These are phyloP conservation scores for Phallusia fumigata DNA, from an alignment of 23 tunicate genomes.

Conservation along the genomic window DNA sequence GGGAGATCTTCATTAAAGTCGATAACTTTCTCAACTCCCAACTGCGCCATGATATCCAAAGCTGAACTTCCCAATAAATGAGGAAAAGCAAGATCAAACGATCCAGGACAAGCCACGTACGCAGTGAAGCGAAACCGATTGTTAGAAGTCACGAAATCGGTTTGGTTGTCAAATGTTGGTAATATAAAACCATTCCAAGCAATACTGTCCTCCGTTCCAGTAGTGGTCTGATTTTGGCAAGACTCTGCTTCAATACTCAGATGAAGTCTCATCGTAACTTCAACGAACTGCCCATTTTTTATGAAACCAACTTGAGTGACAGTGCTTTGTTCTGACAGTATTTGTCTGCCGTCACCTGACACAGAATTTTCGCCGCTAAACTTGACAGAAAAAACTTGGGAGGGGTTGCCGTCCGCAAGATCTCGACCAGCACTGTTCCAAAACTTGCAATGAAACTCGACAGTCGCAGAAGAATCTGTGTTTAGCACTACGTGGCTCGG, in stretches of 20 bases:
- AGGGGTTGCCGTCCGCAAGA: not conserved
- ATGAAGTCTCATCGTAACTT: not conserved
- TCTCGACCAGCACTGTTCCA: constrained; percentile 1
- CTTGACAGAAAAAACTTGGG: not conserved
- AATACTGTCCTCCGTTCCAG: not conserved
- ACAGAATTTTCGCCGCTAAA: not conserved
- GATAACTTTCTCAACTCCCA: not conserved
- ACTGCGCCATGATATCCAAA: not conserved
- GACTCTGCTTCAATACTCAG: not conserved
- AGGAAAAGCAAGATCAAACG: not conserved
- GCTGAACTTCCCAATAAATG: not conserved
- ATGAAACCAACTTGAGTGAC: not conserved
- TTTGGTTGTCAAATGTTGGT: not conserved
- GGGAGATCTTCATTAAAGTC: not conserved
- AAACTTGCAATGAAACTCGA: not conserved
- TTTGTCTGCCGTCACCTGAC: not conserved
- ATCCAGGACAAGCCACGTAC: not conserved
- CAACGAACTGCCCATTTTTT: not conserved
- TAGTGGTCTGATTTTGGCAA: not conserved
- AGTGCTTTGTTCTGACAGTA: not conserved
- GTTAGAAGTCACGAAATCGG: not conserved
- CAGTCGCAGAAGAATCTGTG: not conserved
- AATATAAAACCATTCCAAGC: not conserved
- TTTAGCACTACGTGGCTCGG: not conserved
- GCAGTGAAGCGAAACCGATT: not conserved